Evolutionary conservation across 2,888 invertebrate species (phyloP), one percentile per base, ranked within the genome.

Genomic region (Brassicogethes aeneus): DNA sequence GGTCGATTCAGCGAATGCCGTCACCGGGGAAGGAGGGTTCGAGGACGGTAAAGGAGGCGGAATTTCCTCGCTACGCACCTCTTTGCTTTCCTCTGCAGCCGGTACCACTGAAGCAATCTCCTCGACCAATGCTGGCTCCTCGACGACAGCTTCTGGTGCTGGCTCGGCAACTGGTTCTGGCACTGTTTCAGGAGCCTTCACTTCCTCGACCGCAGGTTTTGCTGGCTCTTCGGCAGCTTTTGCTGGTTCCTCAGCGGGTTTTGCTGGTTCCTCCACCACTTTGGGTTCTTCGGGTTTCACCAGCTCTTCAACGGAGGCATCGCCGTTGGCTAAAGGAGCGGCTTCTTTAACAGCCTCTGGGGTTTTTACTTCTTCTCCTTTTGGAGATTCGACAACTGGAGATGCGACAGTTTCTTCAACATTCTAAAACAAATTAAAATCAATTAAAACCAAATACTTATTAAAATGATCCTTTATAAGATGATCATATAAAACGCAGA

Each of bases 11-110:
- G 82, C 82, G 69, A 83, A 82, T 57, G 80, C 80, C 66, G 77
- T 80, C 71, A 82, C 80, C 70, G 81, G 80, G 61, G 80, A 81
- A 56, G 83, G 83, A 65, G 83, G 83, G 62, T 81, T 81, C 64
- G 79, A 80, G 64, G 79, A 75, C 54, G 83, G 83, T 63, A 83
- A 76, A 57, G 83, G 81, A 64, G 82, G 83, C 68, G 82, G 82
- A 64, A 74, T 66, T 68, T 76, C 71, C 66, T 78, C 77, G 71
- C 69, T 75, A 76, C 74, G 74, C 77, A 76, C 75, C 69, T 69
- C 69, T 65, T 67, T 68, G 56, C 56, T 57, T 32, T 32, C 32
- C 32, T 32, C 52, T 34, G 51, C 54, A 43, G 49, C 50, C 37
- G 53, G 49, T 39, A 37, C 47, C 37, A 40, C 48, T 16, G 48